These are phyloP conservation scores for Anarhynchus alexandrinus DNA, from an alignment of 2,113 vertebrate genomes.

Conservation along the genomic window DNA sequence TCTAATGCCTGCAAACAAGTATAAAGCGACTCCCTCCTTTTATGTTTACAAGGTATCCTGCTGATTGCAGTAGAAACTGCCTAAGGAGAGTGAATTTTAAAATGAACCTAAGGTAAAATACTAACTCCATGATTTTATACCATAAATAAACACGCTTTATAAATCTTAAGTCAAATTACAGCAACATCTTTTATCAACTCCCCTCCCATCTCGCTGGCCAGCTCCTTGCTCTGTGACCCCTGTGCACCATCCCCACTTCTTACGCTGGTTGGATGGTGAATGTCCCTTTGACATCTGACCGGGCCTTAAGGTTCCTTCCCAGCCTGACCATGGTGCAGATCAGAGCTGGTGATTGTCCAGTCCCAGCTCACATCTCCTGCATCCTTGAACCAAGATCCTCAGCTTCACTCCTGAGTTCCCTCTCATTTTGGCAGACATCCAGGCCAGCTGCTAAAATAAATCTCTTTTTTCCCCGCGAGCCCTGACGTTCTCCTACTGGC, in stretches of 20 bases:
- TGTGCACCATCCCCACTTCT: background rate
- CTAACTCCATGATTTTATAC: background rate
- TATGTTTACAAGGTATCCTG: background rate
- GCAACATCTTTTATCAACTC: background rate
- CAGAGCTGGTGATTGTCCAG: background rate
- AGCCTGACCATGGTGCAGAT: background rate
- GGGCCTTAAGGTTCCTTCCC: background rate
- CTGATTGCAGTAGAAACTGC: background rate
- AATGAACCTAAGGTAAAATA: background rate
- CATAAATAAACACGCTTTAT: background rate
- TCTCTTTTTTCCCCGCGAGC: background rate
- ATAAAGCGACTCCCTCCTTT: background rate
- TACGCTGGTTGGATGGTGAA: rapidly evolving
- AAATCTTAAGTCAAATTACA: background rate
- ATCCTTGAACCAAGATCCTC: background rate
- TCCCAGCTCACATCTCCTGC: background rate
- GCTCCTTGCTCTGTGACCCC: background rate
- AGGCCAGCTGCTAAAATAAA: slow-evolving; percentile 47
- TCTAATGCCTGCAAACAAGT: background rate
- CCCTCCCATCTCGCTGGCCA: background rate
- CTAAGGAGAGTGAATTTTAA: background rate
- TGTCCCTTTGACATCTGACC: background rate
- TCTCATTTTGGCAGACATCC: slow-evolving; percentile 21
- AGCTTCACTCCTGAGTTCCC: background rate
- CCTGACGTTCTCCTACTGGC: background rate